phyloP scores from a whole-genome alignment of 2,797 vertebrate species.

The Staurois parvus region DNA sequence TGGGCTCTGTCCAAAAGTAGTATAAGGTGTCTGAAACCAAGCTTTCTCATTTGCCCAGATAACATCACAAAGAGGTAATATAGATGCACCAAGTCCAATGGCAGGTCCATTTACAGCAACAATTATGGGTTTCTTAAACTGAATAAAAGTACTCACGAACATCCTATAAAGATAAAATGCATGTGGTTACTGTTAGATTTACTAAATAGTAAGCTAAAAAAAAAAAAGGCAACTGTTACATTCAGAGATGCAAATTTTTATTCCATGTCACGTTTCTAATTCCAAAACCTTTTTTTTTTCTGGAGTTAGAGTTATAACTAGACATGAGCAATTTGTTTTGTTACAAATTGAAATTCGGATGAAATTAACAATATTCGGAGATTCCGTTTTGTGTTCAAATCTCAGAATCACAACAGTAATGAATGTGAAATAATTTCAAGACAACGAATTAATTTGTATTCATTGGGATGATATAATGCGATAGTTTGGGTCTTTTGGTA shows the following conservation, averaged over 20 bases:
- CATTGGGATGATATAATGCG: too few relatives aligned
- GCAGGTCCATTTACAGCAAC: conserved; percentile 95
- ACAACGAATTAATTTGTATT: too few relatives aligned
- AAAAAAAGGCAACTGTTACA: neutral
- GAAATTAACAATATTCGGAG: too few relatives aligned
- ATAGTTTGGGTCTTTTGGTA: too few relatives aligned
- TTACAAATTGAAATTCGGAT: too few relatives aligned
- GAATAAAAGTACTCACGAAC: conserved; percentile 97
- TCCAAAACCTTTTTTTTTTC: too few relatives aligned
- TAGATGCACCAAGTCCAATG: conserved; percentile 91
- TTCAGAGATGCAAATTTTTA: neutral
- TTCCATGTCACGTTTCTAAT: too few relatives aligned
- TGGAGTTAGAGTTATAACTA: too few relatives aligned
- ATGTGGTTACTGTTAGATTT: neutral
- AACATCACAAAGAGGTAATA: conserved; percentile 95
- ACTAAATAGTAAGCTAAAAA: neutral
- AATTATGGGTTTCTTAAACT: conserved; percentile 97
- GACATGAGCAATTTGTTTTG: too few relatives aligned
- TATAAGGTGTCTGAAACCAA: conserved; percentile 98
- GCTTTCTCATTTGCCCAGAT: conserved; percentile 99
- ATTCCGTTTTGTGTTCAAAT: too few relatives aligned
- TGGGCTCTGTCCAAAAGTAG: conserved; percentile 93
- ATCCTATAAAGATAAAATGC: conserved; percentile 78
- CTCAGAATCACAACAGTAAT: too few relatives aligned
- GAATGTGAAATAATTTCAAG: too few relatives aligned